A percentile compares a stretch with the other conserved stretches of the same genome.
Conservation (phyloP, 2,888 invertebrate genomes). For the Scaptomyza caliginosa region DNA sequence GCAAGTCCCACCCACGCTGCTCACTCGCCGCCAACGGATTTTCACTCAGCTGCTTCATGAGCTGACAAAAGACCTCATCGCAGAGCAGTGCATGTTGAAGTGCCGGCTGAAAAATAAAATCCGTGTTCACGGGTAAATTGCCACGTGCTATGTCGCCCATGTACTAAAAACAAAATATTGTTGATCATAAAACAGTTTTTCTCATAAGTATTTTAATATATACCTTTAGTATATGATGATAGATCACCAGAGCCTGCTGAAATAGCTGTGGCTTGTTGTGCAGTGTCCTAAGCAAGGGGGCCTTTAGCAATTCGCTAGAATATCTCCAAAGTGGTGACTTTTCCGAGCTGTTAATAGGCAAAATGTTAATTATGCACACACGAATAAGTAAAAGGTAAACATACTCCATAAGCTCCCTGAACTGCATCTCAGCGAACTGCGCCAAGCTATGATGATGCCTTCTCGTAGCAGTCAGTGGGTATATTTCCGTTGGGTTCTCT, state of each 20-base stretch:
- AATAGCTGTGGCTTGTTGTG: conserved; percentile 88
- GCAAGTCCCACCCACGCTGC: conserved; percentile 96
- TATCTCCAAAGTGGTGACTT: conserved; percentile 90
- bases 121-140: conserved; percentile 91
- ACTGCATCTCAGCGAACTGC: conserved; percentile 92
- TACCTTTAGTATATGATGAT: conserved; percentile 91
- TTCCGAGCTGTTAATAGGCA: conserved; percentile 54
- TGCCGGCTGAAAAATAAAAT: conserved; percentile 93
- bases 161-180: conserved; percentile 82
- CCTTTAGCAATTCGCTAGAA: conserved; percentile 91
- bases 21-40: conserved; percentile 93
- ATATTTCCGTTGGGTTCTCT: conserved; percentile 86
- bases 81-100: conserved; percentile 90
- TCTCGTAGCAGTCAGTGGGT: not conserved
- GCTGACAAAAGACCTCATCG: conserved; percentile 96
- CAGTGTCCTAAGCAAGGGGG: conserved; percentile 91
- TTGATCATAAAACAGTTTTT: not conserved
- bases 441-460: conserved; percentile 91
- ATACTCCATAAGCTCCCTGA: conserved; percentile 85
- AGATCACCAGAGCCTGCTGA: conserved; percentile 90
- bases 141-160: conserved; percentile 97
- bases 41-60: conserved; percentile 96
- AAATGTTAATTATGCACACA: not conserved
- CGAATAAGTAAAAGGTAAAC: not conserved
- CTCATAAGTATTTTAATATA: not conserved